A percentile compares a stretch with the other conserved stretches of the same genome.
Evolutionary conservation across 2,797 vertebrate species (phyloP).

Genomic region (Chromis chromis): DNA sequence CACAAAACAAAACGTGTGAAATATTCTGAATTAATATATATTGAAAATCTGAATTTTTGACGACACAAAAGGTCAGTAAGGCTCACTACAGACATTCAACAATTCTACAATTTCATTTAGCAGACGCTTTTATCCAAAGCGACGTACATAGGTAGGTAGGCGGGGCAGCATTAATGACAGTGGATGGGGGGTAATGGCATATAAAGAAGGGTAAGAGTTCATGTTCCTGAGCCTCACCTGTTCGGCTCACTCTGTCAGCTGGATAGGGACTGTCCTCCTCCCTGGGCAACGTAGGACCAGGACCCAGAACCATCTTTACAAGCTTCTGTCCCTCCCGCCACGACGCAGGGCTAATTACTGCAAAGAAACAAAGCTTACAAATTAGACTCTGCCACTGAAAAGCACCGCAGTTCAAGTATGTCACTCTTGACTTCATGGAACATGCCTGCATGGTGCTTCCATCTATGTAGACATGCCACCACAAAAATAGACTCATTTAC

Average conservation of each 20-base stretch:
- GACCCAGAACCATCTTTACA: conserved; percentile 92
- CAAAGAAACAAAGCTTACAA: conserved; percentile 50
- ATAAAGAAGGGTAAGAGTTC: conserved; percentile 18
- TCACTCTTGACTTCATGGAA: not conserved
- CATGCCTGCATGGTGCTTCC: not conserved
- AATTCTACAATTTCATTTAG: too few species aligned
- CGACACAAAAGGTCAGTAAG: too few species aligned
- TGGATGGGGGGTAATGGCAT: conserved; percentile 4
- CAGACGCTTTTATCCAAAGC: too few species aligned
- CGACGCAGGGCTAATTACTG: conserved; percentile 89
- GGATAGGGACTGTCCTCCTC: conserved; percentile 79
- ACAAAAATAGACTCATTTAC: not conserved
- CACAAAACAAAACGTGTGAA: too few species aligned
- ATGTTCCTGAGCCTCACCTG: conserved; percentile 79
- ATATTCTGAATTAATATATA: too few species aligned
- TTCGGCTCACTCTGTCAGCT: conserved; percentile 79
- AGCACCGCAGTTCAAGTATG: not conserved
- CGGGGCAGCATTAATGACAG: too few species aligned
- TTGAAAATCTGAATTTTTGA: too few species aligned
- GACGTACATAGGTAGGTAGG: too few species aligned
- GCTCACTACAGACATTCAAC: too few species aligned
- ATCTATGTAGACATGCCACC: not conserved
- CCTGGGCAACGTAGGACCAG: conserved; percentile 82
- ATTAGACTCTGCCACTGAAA: not conserved
- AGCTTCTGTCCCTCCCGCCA: conserved; percentile 97